Evolutionary conservation across 2,888 invertebrate genomes (phyloP).

Genomic region (Drosophila mayaguana): DNA sequence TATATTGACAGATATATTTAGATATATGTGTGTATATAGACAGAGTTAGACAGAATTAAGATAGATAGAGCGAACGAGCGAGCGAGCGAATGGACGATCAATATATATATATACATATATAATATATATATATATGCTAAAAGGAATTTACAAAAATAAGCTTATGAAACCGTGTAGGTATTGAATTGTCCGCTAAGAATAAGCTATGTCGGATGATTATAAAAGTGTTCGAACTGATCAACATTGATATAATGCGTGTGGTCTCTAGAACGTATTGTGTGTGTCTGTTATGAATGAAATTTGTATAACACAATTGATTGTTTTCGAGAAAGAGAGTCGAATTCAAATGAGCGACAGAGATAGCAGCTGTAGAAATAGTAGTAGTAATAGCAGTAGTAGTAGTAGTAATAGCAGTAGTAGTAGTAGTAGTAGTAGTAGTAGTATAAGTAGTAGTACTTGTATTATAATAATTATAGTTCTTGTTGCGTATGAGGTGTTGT

Average conservation of each 20-base stretch:
- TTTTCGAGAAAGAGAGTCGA: conserved; percentile 52
- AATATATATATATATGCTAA: conserved; percentile 11
- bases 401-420: conserved; percentile 45
- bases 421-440: conserved; percentile 45
- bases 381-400: conserved; percentile 45
- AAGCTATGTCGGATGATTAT: conserved; percentile 1
- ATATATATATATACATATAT: conserved; percentile 11
- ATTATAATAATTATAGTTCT: conserved; percentile 49
- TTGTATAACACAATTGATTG: conserved; percentile 46
- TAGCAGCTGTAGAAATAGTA: conserved; percentile 56
- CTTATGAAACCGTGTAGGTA: conserved; percentile 28
- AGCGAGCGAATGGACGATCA: conserved; percentile 48
- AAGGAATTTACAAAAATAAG: conserved; percentile 22
- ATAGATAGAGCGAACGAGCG: conserved; percentile 10
- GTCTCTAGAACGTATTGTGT: neutral
- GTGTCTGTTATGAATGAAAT: conserved; percentile 33
- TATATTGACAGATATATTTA: conserved; percentile 18
- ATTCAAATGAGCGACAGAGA: conserved; percentile 73
- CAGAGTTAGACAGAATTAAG: conserved; percentile 31
- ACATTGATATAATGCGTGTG: conserved; percentile 14
- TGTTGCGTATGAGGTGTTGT: conserved; percentile 59
- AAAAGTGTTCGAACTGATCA: conserved; percentile 23
- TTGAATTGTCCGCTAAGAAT: neutral
- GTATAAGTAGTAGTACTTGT: conserved; percentile 42
- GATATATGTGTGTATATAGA: conserved; percentile 28